Evolutionary conservation across 2,113 vertebrate genomes (phyloP).

Genomic region (Trogon surrucura): DNA sequence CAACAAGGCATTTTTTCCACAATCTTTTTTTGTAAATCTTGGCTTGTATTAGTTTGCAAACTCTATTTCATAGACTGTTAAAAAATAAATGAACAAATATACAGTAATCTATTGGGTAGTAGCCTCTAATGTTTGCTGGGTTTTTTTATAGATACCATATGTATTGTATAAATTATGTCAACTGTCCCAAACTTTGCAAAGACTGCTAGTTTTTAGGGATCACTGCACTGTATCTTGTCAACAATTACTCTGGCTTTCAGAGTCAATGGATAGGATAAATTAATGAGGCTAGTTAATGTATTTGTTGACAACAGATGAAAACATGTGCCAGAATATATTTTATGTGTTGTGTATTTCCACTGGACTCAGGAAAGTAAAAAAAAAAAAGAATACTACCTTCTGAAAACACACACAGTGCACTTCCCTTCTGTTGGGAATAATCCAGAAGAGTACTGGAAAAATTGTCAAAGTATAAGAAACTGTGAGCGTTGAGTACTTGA

Average conservation of each 20-base stretch:
- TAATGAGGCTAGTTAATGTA: neutral
- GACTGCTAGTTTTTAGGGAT: neutral
- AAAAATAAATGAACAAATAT: neutral
- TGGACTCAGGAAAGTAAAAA: neutral
- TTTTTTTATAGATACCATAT: neutral
- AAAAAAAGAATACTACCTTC: too few species aligned
- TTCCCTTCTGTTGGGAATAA: neutral
- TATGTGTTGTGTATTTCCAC: neutral
- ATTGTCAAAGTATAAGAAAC: neutral
- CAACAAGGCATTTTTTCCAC: neutral
- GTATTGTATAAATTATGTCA: neutral
- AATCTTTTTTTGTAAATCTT: neutral
- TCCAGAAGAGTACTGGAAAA: neutral
- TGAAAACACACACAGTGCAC: neutral
- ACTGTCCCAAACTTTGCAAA: neutral
- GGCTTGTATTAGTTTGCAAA: neutral
- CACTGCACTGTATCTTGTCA: neutral
- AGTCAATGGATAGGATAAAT: neutral
- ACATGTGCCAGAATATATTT: neutral
- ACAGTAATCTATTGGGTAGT: neutral
- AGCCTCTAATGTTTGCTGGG: neutral
- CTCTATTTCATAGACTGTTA: neutral
- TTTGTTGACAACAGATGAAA: neutral
- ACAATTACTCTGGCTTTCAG: neutral
- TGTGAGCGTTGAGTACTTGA: neutral